These are phyloP conservation scores for Lycodopsis pacificus DNA, from an alignment of 2,797 vertebrate genomes.

Conservation along the genomic window DNA sequence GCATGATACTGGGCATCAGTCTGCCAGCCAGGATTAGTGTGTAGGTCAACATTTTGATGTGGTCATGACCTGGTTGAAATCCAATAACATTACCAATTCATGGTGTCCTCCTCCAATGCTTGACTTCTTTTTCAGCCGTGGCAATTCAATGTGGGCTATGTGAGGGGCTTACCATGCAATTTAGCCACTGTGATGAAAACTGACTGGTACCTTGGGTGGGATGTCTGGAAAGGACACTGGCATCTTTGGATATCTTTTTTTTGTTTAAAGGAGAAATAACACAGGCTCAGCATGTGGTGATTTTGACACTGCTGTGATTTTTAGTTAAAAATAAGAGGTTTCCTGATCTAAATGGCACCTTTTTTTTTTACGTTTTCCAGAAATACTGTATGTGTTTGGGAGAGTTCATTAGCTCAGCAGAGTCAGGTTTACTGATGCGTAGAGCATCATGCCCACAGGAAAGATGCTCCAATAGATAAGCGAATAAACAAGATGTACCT, in stretches of 20 bases:
- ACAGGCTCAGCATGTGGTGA: constrained; percentile 6
- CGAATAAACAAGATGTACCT: constrained; percentile 73
- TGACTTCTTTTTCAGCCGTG: constrained; percentile 71
- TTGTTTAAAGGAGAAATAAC: constrained; percentile 34
- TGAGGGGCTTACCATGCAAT: constrained; percentile 74
- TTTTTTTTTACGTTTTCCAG: constrained; percentile 14
- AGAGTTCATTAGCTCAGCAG: constrained; percentile 51
- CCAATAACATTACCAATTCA: constrained; percentile 81
- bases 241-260: constrained; percentile 31
- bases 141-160: constrained; percentile 70
- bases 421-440: constrained; percentile 53
- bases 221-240: constrained; percentile 43
- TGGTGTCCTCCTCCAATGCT: constrained; percentile 65
- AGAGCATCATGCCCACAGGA: constrained; percentile 51
- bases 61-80: constrained; percentile 80
- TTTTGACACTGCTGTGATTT: constrained; percentile 6
- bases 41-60: constrained; percentile 81
- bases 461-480: constrained; percentile 54
- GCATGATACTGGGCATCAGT: constrained; percentile 49
- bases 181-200: constrained; percentile 72
- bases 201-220: constrained; percentile 59
- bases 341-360: constrained; percentile 13
- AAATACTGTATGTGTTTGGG: constrained; percentile 36
- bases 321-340: constrained; percentile 7
- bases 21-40: constrained; percentile 71